Base-by-base conservation (phyloP, 2,113 vertebrate species). In the Trinectes maculatus region DNA sequence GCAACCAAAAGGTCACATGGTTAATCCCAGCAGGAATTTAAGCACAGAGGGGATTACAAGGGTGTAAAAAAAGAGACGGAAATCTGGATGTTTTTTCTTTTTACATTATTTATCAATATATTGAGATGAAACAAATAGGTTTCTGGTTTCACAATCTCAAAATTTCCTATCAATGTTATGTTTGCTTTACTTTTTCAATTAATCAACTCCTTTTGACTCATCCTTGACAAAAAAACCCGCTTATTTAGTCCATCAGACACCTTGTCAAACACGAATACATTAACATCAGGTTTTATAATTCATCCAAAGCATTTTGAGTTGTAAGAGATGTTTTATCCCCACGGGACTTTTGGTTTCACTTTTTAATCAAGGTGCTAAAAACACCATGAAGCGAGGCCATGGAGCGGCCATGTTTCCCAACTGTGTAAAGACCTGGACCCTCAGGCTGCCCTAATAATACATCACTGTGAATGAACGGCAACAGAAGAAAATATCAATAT, bases 1-100 rank as follows among this genome's bases (percentile, higher is more conserved):
- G 67, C 64, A 54, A 79, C 62, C 44, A 43, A 84, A 88, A 85
- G 81, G 85, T 84, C 64, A 79, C 63, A 49, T 59, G 58, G 61
- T 79, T 71, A 83, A 87, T 85, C 71, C 74, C 63, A 57, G 70
- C 56, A 56, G 37, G 37, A 37, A 65, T 56, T 59, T 71, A 77
- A 34, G 28, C 57, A 59, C 56, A 31, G 52, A 73, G 46, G 33
- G 66, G 76, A 81, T 80, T 81, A 65, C 42, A 79, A 49, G 49
- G n/a, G 11, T 51, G 31, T n/a, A 21, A 31, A 62, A 63, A 36
- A 52, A 43, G 8, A 43, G 3, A 21, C 2, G 11, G 34, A 36
- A n/a, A n/a, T n/a, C n/a, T 36, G 34, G 34, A 36, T 36, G 34
- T 36, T 3, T 6, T 43, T 11, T 19, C 3, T 43, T 1, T 36